Evolutionary conservation across 2,113 vertebrate genomes (phyloP), one percentile per base, ranked within the genome.

Genomic region (Gymnorhina tibicen): DNA sequence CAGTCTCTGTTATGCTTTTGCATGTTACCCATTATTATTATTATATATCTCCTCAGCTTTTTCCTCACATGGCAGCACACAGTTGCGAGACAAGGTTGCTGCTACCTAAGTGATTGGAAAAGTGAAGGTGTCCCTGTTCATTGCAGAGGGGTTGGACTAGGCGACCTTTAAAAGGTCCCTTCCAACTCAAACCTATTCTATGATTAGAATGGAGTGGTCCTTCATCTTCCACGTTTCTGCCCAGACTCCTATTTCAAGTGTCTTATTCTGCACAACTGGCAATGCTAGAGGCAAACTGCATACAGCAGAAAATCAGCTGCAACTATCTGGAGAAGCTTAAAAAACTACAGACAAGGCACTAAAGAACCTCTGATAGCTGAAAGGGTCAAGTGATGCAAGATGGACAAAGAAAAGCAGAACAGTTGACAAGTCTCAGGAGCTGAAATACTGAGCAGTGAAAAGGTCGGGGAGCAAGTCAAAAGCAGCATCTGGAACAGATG

Each of bases 401-500:
- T 8, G 20, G 67, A 63, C 56, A 64, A 75, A 87, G 58, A 93
- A 91, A 78, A 15, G 23, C 55, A 47, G 33, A 89, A 39, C 39
- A 75, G 60, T 10, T 94, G 93, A 80, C 60, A 87, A 82, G 33
- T 49, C 85, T 82, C 52, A 28, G n/a, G 59, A 50, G 49, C 44
- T 85, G 77, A 87, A 93, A 85, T 52, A 89, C 15, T 44, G 37
- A 85, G 66, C 68, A 95, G 68, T 19, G 18, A 94, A 94, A 95
- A 95, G 80, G 72, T 91, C 87, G 92, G n/a, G 26, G 72, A 89
- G 32, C 66, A 82, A 93, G 69, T 72, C 66, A 76, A 93, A 94
- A 78, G 81, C 85, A 90, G 70, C 58, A 91, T 87, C 74, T 87
- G 78, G 74, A 95, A 79, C 15, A 91, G 49, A 24, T 79, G 58